Conservation (phyloP, 2,888 invertebrate species). For the Dusona sp. region DNA sequence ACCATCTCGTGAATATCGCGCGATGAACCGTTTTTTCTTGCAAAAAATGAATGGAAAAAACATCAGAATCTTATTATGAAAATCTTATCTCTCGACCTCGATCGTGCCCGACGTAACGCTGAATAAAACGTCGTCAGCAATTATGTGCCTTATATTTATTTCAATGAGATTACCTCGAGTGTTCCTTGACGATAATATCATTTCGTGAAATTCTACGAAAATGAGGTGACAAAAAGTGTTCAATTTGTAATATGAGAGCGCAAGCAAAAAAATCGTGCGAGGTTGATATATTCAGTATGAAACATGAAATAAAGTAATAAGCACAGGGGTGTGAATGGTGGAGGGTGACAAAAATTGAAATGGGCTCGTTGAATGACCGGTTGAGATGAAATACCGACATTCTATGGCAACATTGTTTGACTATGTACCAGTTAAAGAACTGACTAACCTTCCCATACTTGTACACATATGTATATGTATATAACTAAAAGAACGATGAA, state of each 20-base stretch:
- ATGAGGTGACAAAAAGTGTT: conserved; percentile 27
- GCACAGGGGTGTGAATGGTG: background rate
- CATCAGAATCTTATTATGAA: background rate
- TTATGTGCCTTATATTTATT: conserved; percentile 18
- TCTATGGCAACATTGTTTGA: conserved; percentile 34
- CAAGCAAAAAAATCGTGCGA: background rate
- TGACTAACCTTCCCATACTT: conserved; percentile 50
- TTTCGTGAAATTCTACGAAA: conserved; percentile 17
- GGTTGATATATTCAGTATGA: conserved; percentile 14
- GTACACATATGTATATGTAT: background rate
- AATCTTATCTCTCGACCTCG: conserved; percentile 11
- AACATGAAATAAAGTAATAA: conserved; percentile 7
- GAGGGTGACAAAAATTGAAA: conserved; percentile 32
- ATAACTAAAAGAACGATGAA: conserved; percentile 43
- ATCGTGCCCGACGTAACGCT: background rate
- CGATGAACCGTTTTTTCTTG: background rate
- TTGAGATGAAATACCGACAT: conserved; percentile 52
- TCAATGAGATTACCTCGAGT: conserved; percentile 16
- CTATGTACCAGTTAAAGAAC: conserved; percentile 46
- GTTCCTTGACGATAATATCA: conserved; percentile 2
- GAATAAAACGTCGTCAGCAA: conserved; percentile 17
- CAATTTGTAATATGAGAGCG: conserved; percentile 10
- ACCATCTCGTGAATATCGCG: background rate
- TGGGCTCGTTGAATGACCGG: background rate
- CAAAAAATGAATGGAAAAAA: background rate